Evolutionary conservation across 2,797 vertebrate species (phyloP), one percentile per base, ranked within the genome.

Genomic region (Ctenochaetus hawaiiensis): DNA sequence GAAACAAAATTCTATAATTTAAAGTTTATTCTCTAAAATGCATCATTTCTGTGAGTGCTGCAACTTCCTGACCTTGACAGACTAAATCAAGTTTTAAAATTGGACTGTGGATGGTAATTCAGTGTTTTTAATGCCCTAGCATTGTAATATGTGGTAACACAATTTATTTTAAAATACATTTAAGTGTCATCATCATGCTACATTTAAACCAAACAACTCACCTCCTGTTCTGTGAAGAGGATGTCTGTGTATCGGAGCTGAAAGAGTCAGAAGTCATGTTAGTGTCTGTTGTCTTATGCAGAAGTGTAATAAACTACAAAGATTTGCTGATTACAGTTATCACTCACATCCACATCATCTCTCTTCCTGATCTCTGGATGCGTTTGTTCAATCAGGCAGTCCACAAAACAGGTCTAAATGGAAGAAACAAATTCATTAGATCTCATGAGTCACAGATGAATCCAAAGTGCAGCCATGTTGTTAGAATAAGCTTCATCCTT

Each of bases 221-320:
- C 98, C 97, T 99, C 98, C 87, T 99, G 98, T 69, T 99, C 98
- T 30, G 98, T 99, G 85, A 99, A 99, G 77, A 99, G 95, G 81
- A 98, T 99, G 85, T 99, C 98, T 30, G 98, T 99, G 89, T 99
- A 99, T 71, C 98, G 97, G 17, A 99, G 96, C 98, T 99, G 91
- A 61, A 91, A 89, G 26, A 41, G 7, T 43, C 0, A 57, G 66
- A 70, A 49, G 52, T 11, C 6, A 52, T 2, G 18, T 88, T 22
- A 77, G 22, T 72, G 8, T 65, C 17, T 56, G 17, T 2, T 11
- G 5, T 17, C 1, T 43, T 23, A 23, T 2, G 16, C 30, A 71
- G 1, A 54, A 14, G 6, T 7, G 34, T 2, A 37, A 74, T 22
- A 13, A 14, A 62, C 3, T 2, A 9, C 1, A 67, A 48, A n/a